Conservation (phyloP, 1,140 invertebrate species). For the Agrilus planipennis region DNA sequence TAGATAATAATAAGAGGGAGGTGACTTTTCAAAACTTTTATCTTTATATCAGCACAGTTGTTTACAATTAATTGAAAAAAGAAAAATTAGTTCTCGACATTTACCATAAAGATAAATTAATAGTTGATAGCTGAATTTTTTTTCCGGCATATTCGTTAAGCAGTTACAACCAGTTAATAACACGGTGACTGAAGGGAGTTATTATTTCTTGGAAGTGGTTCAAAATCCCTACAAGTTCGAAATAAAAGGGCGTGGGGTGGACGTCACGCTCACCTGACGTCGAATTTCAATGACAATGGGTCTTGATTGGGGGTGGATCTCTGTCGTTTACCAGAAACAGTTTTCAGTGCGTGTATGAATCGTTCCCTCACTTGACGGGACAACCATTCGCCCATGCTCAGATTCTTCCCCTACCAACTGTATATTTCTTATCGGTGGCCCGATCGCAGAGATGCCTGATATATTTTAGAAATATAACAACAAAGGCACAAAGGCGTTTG, state of each 20-base stretch:
- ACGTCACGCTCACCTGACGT: slow-evolving; percentile 5
- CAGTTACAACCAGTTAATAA: too few relatives aligned
- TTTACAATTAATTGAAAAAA: too few relatives aligned
- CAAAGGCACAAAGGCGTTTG: slow-evolving; percentile 25
- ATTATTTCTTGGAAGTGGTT: too few relatives aligned
- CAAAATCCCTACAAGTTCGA: not conserved
- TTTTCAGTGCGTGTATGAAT: not conserved
- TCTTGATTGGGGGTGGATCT: slow-evolving; percentile 15
- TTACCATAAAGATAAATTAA: too few relatives aligned
- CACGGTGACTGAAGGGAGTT: too few relatives aligned
- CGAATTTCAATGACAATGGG: slow-evolving; percentile 21
- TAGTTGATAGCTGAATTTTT: too few relatives aligned
- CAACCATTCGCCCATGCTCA: not conserved
- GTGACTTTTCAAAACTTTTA: too few relatives aligned
- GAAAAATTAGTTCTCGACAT: too few relatives aligned
- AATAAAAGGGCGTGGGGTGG: slow-evolving; percentile 3
- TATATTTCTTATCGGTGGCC: slow-evolving; percentile 17
- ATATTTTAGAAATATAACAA: slow-evolving; percentile 26
- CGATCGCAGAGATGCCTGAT: slow-evolving; percentile 20
- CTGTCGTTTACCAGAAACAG: not conserved
- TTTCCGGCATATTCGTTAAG: too few relatives aligned
- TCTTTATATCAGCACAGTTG: too few relatives aligned
- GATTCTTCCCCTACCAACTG: not conserved
- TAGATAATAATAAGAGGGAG: too few relatives aligned
- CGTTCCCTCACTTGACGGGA: not conserved